Evolutionary conservation across 2,113 vertebrate species (phyloP), one percentile per base, ranked within the genome.

Genomic region (Macrotis lagotis): DNA sequence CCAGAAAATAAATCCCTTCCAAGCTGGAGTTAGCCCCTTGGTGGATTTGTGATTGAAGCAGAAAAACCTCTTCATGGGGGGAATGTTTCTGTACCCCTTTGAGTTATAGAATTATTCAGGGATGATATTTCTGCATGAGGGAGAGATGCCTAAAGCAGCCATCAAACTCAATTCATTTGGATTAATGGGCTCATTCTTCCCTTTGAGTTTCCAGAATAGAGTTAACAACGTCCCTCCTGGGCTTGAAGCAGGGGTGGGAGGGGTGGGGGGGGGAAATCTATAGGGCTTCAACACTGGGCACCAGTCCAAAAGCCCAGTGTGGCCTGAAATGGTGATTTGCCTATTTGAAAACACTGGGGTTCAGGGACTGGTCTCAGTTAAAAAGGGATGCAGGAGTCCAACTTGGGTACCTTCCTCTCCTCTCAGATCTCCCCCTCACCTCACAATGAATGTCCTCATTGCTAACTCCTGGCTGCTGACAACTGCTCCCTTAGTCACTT

Each of bases 21-120:
- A 93, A 96, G 95, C 95, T 88, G 59, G 95, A 96, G 74, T 48
- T 91, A 95, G 93, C 94, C 83, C 94, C 94, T 96, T 92, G 48
- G 93, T 74, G 94, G 95, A 51, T 90, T 92, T 94, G 96, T 95
- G 97, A 96, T 97, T 97, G 95, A 94, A 96, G 88, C 50, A 59
- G 92, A 90, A 90, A 91, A 92, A 59, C n/a, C 94, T 95, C 89
- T 92, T 92, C 93, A 74, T 94, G 96, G 93, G 96, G 94, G 92
- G 91, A 89, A 94, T 74, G 66, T 97, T 97, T 97, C 89, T 96
- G 90, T 93, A 96, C 90, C 31, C 55, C 24, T 92, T 93, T 96
- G 95, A 95, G 96, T 95, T 92, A 91, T 66, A 48, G 93, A 91
- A 37, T 91, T 92, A 95, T 97, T 90, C 88, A 93, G 74, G 92